Conservation (phyloP, 2,113 vertebrate genomes). For the Lophochroa leadbeateri region DNA sequence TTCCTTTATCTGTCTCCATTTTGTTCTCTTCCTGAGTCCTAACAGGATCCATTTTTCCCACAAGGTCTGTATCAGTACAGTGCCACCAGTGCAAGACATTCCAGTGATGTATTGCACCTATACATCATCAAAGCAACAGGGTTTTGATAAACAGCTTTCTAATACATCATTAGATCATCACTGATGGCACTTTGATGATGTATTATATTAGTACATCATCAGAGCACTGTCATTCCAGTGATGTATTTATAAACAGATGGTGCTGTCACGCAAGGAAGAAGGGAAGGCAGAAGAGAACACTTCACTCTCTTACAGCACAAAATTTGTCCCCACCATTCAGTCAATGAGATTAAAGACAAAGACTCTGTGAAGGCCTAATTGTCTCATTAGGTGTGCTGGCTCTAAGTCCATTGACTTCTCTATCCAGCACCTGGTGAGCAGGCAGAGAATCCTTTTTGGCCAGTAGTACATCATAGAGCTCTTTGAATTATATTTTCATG, state of each 20-base stretch:
- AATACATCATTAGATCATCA: slow-evolving; percentile 75
- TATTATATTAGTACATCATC: slow-evolving; percentile 74
- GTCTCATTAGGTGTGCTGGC: neutral
- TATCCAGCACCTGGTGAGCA: neutral
- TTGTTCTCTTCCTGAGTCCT: neutral
- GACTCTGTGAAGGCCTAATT: neutral
- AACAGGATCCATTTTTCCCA: slow-evolving; percentile 28
- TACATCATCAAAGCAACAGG: slow-evolving; percentile 57
- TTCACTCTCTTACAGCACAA: neutral
- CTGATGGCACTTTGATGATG: slow-evolving; percentile 73
- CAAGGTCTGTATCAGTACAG: slow-evolving; percentile 17
- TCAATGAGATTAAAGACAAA: neutral
- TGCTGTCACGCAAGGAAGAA: slow-evolving; percentile 55
- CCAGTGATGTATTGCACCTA: slow-evolving; percentile 65
- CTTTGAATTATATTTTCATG: neutral
- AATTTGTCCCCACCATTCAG: neutral
- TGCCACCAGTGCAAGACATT: slow-evolving; percentile 27
- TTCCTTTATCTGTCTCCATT: neutral
- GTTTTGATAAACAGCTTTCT: slow-evolving; percentile 69
- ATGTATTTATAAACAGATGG: slow-evolving; percentile 73
- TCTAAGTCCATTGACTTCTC: neutral
- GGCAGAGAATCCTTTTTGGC: neutral
- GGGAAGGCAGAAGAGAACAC: slow-evolving; percentile 31
- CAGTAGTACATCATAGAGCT: neutral
- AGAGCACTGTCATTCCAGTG: slow-evolving; percentile 66